Evolutionary conservation across 2,888 invertebrate species (phyloP).

Genomic region (Tinea trinotella): DNA sequence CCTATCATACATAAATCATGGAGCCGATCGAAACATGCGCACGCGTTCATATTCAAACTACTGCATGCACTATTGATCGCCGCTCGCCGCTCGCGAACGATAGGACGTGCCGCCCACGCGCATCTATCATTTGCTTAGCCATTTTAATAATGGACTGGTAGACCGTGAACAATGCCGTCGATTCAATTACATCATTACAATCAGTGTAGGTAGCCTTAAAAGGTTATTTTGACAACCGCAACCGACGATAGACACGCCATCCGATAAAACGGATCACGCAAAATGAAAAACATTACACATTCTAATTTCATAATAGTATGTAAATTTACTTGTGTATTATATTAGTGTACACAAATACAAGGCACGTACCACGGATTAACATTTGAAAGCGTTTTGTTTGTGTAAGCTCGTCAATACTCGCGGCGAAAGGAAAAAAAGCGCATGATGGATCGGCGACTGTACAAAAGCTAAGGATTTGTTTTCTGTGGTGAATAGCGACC

Average conservation of each 20-base stretch:
- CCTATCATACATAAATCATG: conserved; percentile 61
- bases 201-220: conserved; percentile 68
- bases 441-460: conserved; percentile 59
- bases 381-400: conserved; percentile 68
- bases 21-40: conserved; percentile 5
- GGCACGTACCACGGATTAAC: conserved; percentile 63
- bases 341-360: conserved; percentile 43
- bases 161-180: conserved; percentile 38
- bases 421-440: conserved; percentile 59
- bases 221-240: conserved; percentile 45
- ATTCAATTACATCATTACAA: conserved; percentile 56
- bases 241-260: background rate
- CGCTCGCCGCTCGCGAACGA: conserved; percentile 28
- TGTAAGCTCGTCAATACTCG: conserved; percentile 52
- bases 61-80: conserved; percentile 6
- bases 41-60: conserved; percentile 11
- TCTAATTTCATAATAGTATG: conserved; percentile 16
- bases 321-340: conserved; percentile 9
- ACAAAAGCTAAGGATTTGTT: conserved; percentile 63
- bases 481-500: conserved; percentile 59
- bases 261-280: background rate
- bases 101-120: conserved; percentile 59
- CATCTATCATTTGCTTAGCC: conserved; percentile 1
- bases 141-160: conserved; percentile 26
- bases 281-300: conserved; percentile 2